These are phyloP conservation scores for Eolophus roseicapilla DNA, from an alignment of 2,113 vertebrate genomes.

Conservation along the genomic window DNA sequence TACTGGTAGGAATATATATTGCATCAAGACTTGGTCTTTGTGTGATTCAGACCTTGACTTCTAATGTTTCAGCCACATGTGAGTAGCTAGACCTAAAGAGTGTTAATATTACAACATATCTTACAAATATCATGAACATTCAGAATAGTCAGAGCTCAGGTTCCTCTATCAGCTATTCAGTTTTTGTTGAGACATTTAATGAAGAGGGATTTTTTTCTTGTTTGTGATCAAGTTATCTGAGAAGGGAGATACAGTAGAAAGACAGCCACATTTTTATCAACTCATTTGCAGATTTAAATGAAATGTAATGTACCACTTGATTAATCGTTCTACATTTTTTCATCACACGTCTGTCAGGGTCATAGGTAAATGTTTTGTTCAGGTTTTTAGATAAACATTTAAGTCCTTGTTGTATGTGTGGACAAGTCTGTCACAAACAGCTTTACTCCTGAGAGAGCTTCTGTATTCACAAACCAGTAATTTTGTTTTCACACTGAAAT, in stretches of 20 bases:
- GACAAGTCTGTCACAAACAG: background rate
- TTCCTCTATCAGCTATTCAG: background rate
- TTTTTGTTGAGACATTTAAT: constrained; percentile 17
- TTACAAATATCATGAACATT: background rate
- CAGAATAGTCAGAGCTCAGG: background rate
- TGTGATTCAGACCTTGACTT: background rate
- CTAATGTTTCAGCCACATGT: background rate
- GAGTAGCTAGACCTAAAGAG: background rate
- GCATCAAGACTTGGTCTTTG: background rate
- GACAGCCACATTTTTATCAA: background rate
- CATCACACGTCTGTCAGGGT: background rate
- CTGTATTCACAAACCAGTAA: background rate
- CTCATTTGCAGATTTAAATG: background rate
- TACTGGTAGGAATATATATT: background rate
- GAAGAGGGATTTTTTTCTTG: constrained; percentile 3
- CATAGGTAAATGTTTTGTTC: background rate
- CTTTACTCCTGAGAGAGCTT: background rate
- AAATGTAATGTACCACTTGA: background rate
- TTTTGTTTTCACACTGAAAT: background rate
- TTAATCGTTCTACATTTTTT: background rate
- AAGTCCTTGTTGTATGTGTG: background rate
- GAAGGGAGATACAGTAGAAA: background rate
- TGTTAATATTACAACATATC: background rate
- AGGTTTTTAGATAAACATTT: background rate
- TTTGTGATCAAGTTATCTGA: background rate